Conservation (phyloP, 1,140 invertebrate genomes). For the Drosophila auraria region DNA sequence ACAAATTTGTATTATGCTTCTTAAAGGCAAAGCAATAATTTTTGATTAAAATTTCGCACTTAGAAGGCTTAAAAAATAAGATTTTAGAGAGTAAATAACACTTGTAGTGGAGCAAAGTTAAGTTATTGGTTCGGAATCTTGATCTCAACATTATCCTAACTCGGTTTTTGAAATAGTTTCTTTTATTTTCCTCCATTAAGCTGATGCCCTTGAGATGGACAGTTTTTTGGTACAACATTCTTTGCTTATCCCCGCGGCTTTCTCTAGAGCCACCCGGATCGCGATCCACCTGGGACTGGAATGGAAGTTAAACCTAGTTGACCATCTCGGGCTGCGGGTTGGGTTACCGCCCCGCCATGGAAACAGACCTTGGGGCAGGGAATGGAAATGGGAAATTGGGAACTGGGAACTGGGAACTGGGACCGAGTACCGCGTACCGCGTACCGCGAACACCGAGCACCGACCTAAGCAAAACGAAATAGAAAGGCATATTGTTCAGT, state of each 20-base stretch:
- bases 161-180: too few relatives aligned
- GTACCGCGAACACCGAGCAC: too few relatives aligned
- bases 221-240: background rate
- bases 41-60: too few relatives aligned
- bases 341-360: conserved; percentile 38
- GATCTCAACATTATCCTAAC: too few relatives aligned
- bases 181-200: background rate
- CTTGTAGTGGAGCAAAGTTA: too few relatives aligned
- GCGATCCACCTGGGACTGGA: too few relatives aligned
- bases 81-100: too few relatives aligned
- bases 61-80: too few relatives aligned
- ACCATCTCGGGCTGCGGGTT: conserved; percentile 6
- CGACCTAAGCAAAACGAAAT: conserved; percentile 40
- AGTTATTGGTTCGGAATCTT: too few relatives aligned
- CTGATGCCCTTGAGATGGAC: background rate
- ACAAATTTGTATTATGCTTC: too few relatives aligned
- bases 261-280: background rate
- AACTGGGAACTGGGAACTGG: conserved; percentile 1
- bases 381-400: conserved; percentile 26
- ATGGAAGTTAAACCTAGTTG: background rate
- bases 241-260: background rate
- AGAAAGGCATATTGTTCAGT: conserved; percentile 62
- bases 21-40: too few relatives aligned
- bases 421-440: background rate
- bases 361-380: conserved; percentile 40